Evolutionary conservation across 2,797 vertebrate genomes (phyloP), one percentile per base, ranked within the genome.

Genomic region (Tinamus major): DNA sequence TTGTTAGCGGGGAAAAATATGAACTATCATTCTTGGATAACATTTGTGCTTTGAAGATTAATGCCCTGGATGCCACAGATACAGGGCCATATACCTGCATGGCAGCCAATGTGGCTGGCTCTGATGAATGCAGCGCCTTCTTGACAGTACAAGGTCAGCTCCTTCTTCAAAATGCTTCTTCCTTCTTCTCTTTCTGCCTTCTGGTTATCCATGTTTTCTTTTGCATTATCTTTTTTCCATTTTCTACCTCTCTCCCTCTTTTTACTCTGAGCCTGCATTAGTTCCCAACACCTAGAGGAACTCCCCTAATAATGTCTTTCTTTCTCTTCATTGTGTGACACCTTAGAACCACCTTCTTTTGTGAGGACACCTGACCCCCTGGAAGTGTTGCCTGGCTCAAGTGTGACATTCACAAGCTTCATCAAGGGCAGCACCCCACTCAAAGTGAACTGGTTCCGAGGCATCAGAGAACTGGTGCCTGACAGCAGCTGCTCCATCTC

Each of bases 121-220:
- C 98, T 84, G 99, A 99, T 41, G 98, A 99, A 94, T 99, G 98
- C 97, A 99, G 98, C 7, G 98, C 99, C 58, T 98, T 98, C 18
- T 97, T 99, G 94, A 99, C 98, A 81, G 98, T 99, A 83, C 99
- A 99, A 99, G 99, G 99, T 99, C 97, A 98, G 7, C 2, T 6
- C 37, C 59, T 83, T 87, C 49, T 84, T 42, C 6, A 67, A 81
- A 35, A 27, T 13, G 18, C 13, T 79, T 92, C 44, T 94, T 71
- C 71, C 13, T 4, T 79, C 59, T 84, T 94, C 26, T 86, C 13
- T 79, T 90, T 39, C 41, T 48, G 65, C n/a, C 16, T 31, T 84
- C 42, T 81, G 27, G 5, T 87, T 87, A 93, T 15, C 9, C 4
- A 5, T 44, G 17, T 10, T 64, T 85, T 70, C 42, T 87, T 80